Base-by-base conservation (phyloP, 2,797 vertebrate genomes). In the Spinus pinus region DNA sequence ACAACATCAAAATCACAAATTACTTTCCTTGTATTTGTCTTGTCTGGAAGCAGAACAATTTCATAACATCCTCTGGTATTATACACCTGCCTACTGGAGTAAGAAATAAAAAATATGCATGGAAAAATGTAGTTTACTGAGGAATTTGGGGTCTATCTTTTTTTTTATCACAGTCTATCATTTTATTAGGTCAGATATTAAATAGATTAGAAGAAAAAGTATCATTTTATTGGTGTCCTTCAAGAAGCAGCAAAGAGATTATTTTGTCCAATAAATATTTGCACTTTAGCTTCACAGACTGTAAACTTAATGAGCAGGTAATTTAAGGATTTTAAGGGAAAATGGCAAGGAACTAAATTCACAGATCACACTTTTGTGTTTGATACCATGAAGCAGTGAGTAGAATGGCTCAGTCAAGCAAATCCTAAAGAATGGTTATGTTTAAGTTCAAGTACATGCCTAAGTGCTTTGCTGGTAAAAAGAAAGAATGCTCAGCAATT, bases 271-370 rank as follows among this genome's bases (percentile, higher is more conserved):
- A 79, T 56, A 91, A 83, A 81, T 94, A 91, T 75, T 80, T 95
- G 35, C 44, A 65, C 27, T 65, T 90, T 10, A 69, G 18, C 54
- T 71, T 94, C 58, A 78, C 23, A 61, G 57, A 91, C 5, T 53
- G 17, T 74, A 83, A 96, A 93, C 16, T 83, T 81, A 94, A 94
- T 72, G 17, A 86, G 6, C 27, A 94, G 35, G 39, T 87, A 70
- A 54, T 86, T 81, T 33, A 70, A 61, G 35, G 23, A 21, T 51
- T 93, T 93, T 72, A 70, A 83, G 56, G 13, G 51, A 90, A 95
- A 90, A 91, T 54, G 47, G 31, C n/a, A 83, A 66, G 47, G 31
- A 90, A 33, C 1, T 90, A 51, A 91, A 75, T 81, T 92, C 60
- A 62, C 24, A 57, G 51, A 56, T 1, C 4, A 58, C 33, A 47